A percentile compares a stretch with the other conserved stretches of the same genome.
These are phyloP conservation scores for Melanotaenia parkinsoni DNA, from an alignment of 2,797 vertebrate species.

Conservation along the genomic window DNA sequence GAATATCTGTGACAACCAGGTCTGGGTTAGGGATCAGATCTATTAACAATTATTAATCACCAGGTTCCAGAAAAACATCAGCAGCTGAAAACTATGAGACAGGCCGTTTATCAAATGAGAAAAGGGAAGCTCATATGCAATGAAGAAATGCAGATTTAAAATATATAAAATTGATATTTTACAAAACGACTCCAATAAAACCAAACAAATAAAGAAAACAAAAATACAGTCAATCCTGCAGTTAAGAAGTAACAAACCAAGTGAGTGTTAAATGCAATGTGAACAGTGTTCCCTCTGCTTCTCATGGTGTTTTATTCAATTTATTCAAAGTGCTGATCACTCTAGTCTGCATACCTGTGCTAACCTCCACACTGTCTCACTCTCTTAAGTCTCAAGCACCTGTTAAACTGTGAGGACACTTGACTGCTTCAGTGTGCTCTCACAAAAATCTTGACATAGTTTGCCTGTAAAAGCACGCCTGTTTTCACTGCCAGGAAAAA, in stretches of 20 bases:
- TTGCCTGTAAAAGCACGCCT: slow-evolving; percentile 11
- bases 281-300: slow-evolving; percentile 21
- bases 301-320: slow-evolving; percentile 29
- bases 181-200: background rate
- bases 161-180: too few relatives aligned
- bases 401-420: slow-evolving; percentile 78
- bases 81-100: background rate
- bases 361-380: slow-evolving; percentile 72
- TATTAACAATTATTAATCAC: slow-evolving; percentile 47
- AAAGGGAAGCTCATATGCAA: background rate
- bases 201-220: background rate
- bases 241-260: background rate
- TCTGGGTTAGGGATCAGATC: slow-evolving; percentile 71
- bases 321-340: slow-evolving; percentile 14
- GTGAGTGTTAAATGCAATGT: background rate
- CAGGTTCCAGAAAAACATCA: slow-evolving; percentile 34
- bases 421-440: slow-evolving; percentile 70
- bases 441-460: slow-evolving; percentile 27
- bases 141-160: too few relatives aligned
- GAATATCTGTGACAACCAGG: slow-evolving; percentile 52
- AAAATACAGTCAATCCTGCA: background rate
- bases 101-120: background rate
- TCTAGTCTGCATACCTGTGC: slow-evolving; percentile 70
- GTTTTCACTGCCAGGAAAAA: background rate
- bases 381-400: slow-evolving; percentile 82